Base-by-base conservation (phyloP, 2,888 invertebrate species). In the Aleiodes leptofemur region DNA sequence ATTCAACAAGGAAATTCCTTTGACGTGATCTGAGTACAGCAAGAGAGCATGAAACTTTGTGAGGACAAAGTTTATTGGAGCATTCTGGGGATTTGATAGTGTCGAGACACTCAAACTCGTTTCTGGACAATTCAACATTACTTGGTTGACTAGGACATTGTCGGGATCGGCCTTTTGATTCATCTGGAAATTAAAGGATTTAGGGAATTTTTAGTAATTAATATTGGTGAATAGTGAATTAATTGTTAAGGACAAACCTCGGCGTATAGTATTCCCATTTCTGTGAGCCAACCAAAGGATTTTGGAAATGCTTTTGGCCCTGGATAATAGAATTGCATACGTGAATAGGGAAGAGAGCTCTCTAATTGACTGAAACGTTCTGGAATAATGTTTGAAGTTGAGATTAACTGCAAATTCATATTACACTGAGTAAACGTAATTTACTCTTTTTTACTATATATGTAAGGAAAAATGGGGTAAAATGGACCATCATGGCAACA, bases 41-140 rank as follows among this genome's bases (percentile, higher is more conserved):
- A 98, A 91, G 2, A 98, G 89, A 0, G 95, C 94, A 89, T 98
- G 98, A 90, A 97, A 98, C 89, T 98, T 95, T 0, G 98, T 98
- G 70, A 97, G 90, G 1, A 96, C 94, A 84, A 97, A 94, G 0
- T 95, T 92, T 53, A 95, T 90, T 0, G 97, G 95, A 0, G 91
- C 90, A 73, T 83, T 84, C 4, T 88, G 79, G 69, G 72, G 77
- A 56, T 82, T 76, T 0, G 84, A 79, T 8, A 72, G 59, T 72
- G 78, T 85, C 69, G 80, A 85, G 56, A 81, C 86, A 73, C 87
- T 83, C 9, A 88, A 81, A 81, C 87, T 89, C 23, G 85, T 84
- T 80, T 88, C 87, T 5, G 89, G 89, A 71, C 86, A 89, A 5
- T 80, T 77, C 57, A 89, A 70, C 84, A 86, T 86, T 77, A 88